Conservation (phyloP, 2,888 invertebrate genomes). For the Drosophila sordidula region DNA sequence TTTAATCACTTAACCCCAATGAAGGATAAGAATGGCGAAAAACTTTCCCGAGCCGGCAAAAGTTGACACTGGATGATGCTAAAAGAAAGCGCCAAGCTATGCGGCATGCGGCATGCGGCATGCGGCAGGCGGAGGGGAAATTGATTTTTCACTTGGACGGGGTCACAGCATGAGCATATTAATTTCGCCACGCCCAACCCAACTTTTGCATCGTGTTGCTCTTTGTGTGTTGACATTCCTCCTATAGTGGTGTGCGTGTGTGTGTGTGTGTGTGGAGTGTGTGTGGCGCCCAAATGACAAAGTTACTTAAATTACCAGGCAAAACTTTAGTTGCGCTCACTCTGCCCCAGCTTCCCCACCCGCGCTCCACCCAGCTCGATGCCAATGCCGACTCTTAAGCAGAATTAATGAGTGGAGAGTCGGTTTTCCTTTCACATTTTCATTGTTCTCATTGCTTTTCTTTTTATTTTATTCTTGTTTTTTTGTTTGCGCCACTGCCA, state of each 20-base stretch:
- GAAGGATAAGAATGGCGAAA: slow-evolving; percentile 65
- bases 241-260: slow-evolving; percentile 11
- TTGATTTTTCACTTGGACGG: slow-evolving; percentile 77
- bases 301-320: slow-evolving; percentile 75
- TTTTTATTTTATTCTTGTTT: slow-evolving; percentile 19
- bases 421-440: slow-evolving; percentile 41
- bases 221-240: slow-evolving; percentile 61
- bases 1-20: slow-evolving; percentile 81
- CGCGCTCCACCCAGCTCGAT: slow-evolving; percentile 6
- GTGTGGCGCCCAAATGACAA: slow-evolving; percentile 64
- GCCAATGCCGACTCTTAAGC: slow-evolving; percentile 44
- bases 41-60: slow-evolving; percentile 43
- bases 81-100: slow-evolving; percentile 4
- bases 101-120: slow-evolving; percentile 2
- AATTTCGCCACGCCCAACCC: slow-evolving; percentile 48
- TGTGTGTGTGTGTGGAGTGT: slow-evolving; percentile 18
- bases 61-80: slow-evolving; percentile 43
- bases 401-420: slow-evolving; percentile 62
- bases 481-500: slow-evolving; percentile 13
- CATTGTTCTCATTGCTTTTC: slow-evolving; percentile 26
- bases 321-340: slow-evolving; percentile 67
- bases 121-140: slow-evolving; percentile 41
- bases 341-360: slow-evolving; percentile 19
- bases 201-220: slow-evolving; percentile 57
- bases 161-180: slow-evolving; percentile 72